Base-by-base conservation (phyloP, 2,113 vertebrate genomes). In the Dipodomys merriami region DNA sequence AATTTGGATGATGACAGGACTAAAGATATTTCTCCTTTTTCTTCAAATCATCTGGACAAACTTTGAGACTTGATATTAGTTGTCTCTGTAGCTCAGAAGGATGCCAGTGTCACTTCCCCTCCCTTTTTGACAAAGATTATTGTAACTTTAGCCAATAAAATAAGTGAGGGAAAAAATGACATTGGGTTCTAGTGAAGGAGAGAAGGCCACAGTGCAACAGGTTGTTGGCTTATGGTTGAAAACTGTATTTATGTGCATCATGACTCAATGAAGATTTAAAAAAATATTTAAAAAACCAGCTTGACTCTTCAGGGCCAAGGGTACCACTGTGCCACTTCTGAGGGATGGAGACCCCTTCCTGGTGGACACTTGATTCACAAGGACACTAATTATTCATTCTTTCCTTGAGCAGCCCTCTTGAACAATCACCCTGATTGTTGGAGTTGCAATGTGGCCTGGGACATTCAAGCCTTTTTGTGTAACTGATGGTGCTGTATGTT, bases 341-440 rank as follows among this genome's bases (percentile, higher is more conserved):
- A n/a, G 12, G 94, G 94, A 93, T 94, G 93, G 93, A 10, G 72
- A 33, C 62, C 79, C 76, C 87, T 97, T 97, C 82, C 97, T 92
- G 92, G 35, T 90, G 95, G 96, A 96, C 95, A 91, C 93, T 33
- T 16, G 90, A 94, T 91, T 97, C 94, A 94, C 97, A 96, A 96
- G 96, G 83, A 46, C 74, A 44, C 95, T 93, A 95, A 97, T 98
- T 94, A 95, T 97, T 96, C 97, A 91, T 93, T 95, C 92, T 93
- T 57, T 95, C 89, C 67, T 96, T 81, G 18, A 8, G 74, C 68
- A 93, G 97, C 62, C 95, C 87, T 68, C 78, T 11, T 84, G 83
- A 97, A 98, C 98, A 98, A 98, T 98, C 4, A 71, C 3, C 0
- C 67, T 0, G 0, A 96, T 98, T 98, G 97, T 98, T 97, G n/a